These are phyloP conservation scores for Cherax quadricarinatus DNA, from an alignment of 1,140 invertebrate species.

Conservation along the genomic window DNA sequence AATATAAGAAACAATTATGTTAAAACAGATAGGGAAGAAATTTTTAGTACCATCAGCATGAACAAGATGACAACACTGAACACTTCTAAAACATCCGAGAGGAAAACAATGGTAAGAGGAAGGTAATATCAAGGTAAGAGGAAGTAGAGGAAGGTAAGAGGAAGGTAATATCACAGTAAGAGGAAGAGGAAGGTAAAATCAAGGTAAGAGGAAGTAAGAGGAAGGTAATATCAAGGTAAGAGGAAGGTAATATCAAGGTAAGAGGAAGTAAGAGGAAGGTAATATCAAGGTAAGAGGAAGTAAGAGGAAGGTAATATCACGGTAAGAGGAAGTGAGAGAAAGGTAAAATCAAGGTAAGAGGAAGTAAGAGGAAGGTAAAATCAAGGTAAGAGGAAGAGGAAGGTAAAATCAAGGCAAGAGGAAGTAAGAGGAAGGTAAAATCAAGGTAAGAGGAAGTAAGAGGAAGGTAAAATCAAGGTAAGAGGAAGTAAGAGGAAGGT, in stretches of 20 bases:
- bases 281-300: neutral
- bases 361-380: neutral
- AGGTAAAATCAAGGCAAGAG: neutral
- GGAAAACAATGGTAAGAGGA: no score
- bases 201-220: neutral
- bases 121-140: no score
- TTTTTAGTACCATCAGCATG: no score
- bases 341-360: neutral
- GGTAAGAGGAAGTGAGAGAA: neutral
- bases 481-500: neutral
- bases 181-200: no score
- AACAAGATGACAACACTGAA: no score
- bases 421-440: neutral
- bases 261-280: neutral
- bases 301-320: neutral
- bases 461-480: neutral
- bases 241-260: neutral
- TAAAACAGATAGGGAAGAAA: no score
- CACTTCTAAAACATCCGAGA: no score
- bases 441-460: neutral
- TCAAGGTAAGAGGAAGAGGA: neutral
- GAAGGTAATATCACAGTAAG: no score
- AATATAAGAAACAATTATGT: no score
- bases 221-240: neutral
- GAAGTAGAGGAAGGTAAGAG: no score